These are phyloP conservation scores for Chloroceryle inda DNA, from an alignment of 2,797 vertebrate species.

Conservation along the genomic window DNA sequence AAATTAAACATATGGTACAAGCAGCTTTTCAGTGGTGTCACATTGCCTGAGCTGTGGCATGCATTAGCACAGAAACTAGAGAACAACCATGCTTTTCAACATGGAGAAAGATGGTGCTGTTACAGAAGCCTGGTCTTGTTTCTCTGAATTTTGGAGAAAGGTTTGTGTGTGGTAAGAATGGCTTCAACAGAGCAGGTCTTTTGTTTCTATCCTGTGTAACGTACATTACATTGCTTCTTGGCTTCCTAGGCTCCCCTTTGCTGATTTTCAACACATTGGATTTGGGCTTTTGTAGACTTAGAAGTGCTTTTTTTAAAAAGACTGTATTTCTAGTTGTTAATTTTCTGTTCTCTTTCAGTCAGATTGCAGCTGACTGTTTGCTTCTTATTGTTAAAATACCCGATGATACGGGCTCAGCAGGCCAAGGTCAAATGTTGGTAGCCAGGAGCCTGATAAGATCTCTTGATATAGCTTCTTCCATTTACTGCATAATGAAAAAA, in stretches of 20 bases:
- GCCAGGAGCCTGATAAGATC: neutral
- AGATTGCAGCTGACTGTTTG: neutral
- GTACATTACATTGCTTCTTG: neutral
- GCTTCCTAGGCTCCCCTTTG: neutral
- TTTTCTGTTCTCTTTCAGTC: neutral
- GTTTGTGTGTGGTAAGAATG: neutral
- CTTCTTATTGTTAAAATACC: neutral
- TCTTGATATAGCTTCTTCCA: neutral
- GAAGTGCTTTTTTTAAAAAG: neutral
- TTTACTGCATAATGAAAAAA: neutral
- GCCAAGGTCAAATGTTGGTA: neutral
- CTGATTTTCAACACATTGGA: neutral
- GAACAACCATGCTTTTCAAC: neutral
- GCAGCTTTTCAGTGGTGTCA: neutral
- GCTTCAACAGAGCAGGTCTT: neutral
- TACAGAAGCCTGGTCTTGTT: neutral
- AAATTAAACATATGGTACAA: neutral
- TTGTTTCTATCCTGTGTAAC: neutral
- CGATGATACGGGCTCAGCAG: neutral
- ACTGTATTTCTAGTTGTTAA: neutral
- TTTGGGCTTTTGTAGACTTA: neutral
- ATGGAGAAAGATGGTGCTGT: neutral
- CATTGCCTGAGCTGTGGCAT: neutral
- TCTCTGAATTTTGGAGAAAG: neutral
- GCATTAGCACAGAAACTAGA: neutral